A percentile compares a stretch with the other conserved stretches of the same genome.
phyloP scores from a whole-genome alignment of 2,113 vertebrate species.

The Apteryx owenii region DNA sequence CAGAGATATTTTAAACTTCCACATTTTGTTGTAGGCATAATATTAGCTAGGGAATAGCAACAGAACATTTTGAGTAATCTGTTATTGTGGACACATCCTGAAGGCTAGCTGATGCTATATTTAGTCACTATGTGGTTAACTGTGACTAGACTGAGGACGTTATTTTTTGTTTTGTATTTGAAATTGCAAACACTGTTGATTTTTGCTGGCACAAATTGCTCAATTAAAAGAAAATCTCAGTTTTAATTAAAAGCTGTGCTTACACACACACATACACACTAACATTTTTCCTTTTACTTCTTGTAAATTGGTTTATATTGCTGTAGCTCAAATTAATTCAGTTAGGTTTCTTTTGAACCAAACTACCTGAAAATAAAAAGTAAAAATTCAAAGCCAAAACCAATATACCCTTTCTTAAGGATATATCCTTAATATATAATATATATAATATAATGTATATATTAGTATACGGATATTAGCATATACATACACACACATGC shows the following conservation, averaged over 20 bases:
- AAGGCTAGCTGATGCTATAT: constrained; percentile 55
- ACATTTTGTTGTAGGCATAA: constrained; percentile 69
- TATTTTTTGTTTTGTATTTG: constrained; percentile 13
- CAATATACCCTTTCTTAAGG: neutral
- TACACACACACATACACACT: rapidly evolving
- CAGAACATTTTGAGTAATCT: constrained; percentile 72
- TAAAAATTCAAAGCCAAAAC: neutral
- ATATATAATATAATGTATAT: neutral
- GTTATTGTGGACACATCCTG: constrained; percentile 73
- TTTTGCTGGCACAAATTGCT: neutral
- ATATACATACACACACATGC: neutral
- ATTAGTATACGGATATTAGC: neutral
- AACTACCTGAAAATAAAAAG: neutral
- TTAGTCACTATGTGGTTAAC: constrained; percentile 59
- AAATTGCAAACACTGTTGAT: constrained; percentile 7
- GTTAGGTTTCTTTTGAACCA: neutral
- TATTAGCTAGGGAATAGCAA: constrained; percentile 70
- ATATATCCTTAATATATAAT: neutral
- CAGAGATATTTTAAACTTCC: constrained; percentile 71
- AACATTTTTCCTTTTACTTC: neutral
- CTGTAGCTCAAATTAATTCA: neutral
- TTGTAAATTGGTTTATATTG: neutral
- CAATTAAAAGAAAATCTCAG: neutral
- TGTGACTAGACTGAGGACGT: constrained; percentile 33
- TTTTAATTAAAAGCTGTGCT: neutral